Conservation (phyloP, 2,113 vertebrate species). For the Menidia beryllina region DNA sequence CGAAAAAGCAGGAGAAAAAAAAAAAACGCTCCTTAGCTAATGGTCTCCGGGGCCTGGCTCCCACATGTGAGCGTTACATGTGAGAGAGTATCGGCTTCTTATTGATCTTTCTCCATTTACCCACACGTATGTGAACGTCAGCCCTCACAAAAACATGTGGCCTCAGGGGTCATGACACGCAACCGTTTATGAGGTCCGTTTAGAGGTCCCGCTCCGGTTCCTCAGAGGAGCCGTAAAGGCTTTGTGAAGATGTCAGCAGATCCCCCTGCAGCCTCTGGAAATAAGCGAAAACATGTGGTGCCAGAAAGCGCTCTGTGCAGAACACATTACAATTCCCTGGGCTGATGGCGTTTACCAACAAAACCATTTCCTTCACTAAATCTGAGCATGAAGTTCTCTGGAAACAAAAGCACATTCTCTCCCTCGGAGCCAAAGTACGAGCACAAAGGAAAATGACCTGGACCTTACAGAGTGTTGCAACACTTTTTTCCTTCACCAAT, state of each 20-base stretch:
- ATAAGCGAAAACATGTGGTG: constrained; percentile 57
- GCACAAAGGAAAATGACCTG: no score
- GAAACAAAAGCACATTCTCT: no score
- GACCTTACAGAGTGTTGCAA: no score
- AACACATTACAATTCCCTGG: neutral
- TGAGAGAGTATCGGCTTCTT: constrained; percentile 11
- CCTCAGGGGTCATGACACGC: constrained; percentile 36
- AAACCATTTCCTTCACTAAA: no score
- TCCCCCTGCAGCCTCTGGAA: neutral
- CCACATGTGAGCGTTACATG: constrained; percentile 30
- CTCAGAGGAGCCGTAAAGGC: constrained; percentile 57
- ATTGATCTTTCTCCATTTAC: neutral
- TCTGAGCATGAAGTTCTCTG: neutral
- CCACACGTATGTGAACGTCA: neutral
- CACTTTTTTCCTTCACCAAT: no score
- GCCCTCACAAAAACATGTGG: constrained; percentile 15
- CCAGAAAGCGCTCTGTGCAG: constrained; percentile 9
- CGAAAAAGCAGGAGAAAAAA: constrained; percentile 11
- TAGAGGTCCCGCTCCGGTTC: constrained; percentile 27
- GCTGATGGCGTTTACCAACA: neutral
- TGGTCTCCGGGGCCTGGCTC: constrained; percentile 2
- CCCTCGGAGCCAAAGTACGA: no score
- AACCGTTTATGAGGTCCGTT: constrained; percentile 67
- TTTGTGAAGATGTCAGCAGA: constrained; percentile 62
- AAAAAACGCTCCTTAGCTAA: neutral